Evolutionary conservation across 2,113 vertebrate genomes (phyloP).

Genomic region (Sporophila hypoxantha): DNA sequence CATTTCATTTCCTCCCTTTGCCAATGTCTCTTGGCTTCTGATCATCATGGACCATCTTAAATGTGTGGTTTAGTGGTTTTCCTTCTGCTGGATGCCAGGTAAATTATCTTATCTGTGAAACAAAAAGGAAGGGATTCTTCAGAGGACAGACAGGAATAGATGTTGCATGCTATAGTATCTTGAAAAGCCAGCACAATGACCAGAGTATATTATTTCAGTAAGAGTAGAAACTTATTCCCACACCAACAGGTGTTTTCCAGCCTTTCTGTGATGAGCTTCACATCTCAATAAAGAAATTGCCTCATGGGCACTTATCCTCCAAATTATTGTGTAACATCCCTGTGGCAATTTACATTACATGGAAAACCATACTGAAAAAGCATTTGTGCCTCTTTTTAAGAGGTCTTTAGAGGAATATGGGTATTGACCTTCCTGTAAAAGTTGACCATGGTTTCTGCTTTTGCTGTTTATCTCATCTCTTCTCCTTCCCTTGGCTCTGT

Average conservation of each 20-base stretch:
- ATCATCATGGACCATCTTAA: not conserved
- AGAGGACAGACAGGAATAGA: not conserved
- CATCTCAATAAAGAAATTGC: slow-evolving; percentile 9
- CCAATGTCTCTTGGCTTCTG: not conserved
- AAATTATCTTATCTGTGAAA: not conserved
- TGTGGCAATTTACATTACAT: slow-evolving; percentile 43
- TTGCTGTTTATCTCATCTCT: slow-evolving; percentile 46
- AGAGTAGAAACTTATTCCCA: slow-evolving; percentile 1
- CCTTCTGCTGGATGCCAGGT: not conserved
- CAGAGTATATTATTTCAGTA: not conserved
- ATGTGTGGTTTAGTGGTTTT: not conserved
- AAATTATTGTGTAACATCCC: slow-evolving; percentile 8
- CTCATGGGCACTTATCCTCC: not conserved
- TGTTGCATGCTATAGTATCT: not conserved
- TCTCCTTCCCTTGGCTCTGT: slow-evolving; percentile 17
- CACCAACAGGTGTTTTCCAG: slow-evolving; percentile 24
- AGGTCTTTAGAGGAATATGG: slow-evolving; percentile 29
- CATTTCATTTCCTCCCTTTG: not conserved
- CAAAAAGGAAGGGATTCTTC: not conserved
- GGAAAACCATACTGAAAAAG: slow-evolving; percentile 41
- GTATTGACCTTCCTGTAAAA: slow-evolving; percentile 50
- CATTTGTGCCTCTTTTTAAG: slow-evolving; percentile 36
- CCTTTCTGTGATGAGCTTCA: slow-evolving; percentile 16
- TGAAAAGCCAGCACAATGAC: not conserved
- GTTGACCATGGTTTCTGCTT: slow-evolving; percentile 32